Evolutionary conservation across 2,888 invertebrate genomes (phyloP).

Genomic region (Dryadula phaetusa): DNA sequence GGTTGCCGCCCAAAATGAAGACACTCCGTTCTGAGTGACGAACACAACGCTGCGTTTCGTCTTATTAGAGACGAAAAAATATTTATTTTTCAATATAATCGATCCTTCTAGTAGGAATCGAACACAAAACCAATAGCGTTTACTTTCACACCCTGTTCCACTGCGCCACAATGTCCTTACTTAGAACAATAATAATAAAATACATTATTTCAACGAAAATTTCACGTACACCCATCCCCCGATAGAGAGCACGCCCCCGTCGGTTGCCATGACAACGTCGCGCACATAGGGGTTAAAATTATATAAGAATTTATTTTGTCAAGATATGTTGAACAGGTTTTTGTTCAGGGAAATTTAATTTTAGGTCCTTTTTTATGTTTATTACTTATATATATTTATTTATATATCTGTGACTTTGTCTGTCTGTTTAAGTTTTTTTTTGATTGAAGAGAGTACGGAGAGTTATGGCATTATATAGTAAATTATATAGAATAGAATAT

Average conservation of each 20-base stretch:
- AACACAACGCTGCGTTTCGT: too few relatives aligned
- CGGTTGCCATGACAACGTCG: conserved; percentile 67
- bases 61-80: too few relatives aligned
- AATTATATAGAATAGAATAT: too few relatives aligned
- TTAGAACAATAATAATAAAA: background rate
- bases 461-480: background rate
- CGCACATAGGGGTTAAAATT: conserved; percentile 46
- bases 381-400: background rate
- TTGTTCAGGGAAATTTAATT: conserved; percentile 25
- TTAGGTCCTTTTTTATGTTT: conserved; percentile 10
- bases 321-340: conserved; percentile 36
- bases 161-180: too few relatives aligned
- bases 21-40: background rate
- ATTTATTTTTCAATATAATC: too few relatives aligned
- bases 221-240: conserved; percentile 47
- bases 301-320: conserved; percentile 42
- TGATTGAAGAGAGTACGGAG: background rate
- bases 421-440: background rate
- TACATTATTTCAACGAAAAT: conserved; percentile 36
- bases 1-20: background rate
- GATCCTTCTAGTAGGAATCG: background rate
- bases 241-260: conserved; percentile 55
- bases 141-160: too few relatives aligned
- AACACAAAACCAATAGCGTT: background rate
- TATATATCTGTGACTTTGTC: background rate